phyloP scores from a whole-genome alignment of 2,113 vertebrate genomes.

The Pao palembangensis region DNA sequence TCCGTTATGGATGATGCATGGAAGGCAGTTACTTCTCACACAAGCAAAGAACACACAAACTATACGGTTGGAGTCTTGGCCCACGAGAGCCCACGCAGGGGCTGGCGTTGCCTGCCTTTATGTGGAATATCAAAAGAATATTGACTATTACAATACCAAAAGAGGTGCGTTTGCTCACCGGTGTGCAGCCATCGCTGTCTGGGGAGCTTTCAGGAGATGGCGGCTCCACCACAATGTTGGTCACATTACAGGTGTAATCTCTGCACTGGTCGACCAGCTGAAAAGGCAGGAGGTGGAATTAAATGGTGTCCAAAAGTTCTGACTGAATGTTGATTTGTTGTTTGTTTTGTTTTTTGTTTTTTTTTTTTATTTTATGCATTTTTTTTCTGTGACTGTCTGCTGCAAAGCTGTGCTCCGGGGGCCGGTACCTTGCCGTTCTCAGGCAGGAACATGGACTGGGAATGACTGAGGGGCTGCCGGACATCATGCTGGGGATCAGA shows the following conservation, averaged over 20 bases:
- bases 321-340: not conserved
- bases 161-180: conserved; percentile 50
- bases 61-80: too few species aligned
- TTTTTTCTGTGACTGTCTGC: conserved; percentile 5
- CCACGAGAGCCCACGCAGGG: too few species aligned
- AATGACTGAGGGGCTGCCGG: conserved; percentile 61
- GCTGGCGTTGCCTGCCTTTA: too few species aligned
- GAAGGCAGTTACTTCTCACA: too few species aligned
- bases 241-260: conserved; percentile 61
- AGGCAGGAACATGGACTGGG: conserved; percentile 73
- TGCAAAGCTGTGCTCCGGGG: too few species aligned
- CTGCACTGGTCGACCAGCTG: conserved; percentile 53
- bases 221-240: conserved; percentile 63
- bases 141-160: not conserved
- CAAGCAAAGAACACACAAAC: too few species aligned
- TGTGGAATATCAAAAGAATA: not conserved
- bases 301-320: not conserved
- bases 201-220: conserved; percentile 64
- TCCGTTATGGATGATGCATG: too few species aligned
- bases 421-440: conserved; percentile 69
- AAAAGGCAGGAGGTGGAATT: conserved; percentile 14
- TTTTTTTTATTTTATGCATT: not conserved
- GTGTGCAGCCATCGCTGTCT: conserved; percentile 64
- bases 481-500: conserved; percentile 25
- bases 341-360: not conserved